Evolutionary conservation across 1,140 invertebrate species (phyloP).

Genomic region (Drosophila kanapiae): DNA sequence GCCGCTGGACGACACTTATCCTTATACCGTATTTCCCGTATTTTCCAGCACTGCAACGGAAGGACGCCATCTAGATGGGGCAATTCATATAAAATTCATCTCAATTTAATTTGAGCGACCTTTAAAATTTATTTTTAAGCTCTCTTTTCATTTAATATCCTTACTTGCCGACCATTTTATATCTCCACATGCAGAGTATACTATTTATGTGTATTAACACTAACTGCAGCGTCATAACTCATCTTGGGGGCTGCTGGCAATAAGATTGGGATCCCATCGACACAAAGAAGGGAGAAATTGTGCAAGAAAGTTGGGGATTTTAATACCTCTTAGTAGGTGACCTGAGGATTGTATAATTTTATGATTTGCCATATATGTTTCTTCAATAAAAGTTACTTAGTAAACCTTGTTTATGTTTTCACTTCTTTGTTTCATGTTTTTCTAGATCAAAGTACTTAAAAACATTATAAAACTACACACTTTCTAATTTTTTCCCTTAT

Average conservation of each 20-base stretch:
- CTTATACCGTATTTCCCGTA: conserved; percentile 27
- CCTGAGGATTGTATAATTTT: not conserved
- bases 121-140: conserved; percentile 35
- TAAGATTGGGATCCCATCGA: conserved; percentile 25
- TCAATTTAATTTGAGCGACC: conserved; percentile 4
- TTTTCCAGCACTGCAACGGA: conserved; percentile 46
- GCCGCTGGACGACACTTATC: conserved; percentile 15
- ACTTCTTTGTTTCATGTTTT: no score
- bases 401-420: no score
- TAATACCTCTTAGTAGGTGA: not conserved
- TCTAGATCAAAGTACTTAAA: no score
- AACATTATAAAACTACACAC: no score
- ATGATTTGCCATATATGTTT: not conserved
- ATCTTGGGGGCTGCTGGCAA: conserved; percentile 17
- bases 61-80: conserved; percentile 39
- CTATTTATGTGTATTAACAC: not conserved
- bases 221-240: conserved; percentile 45
- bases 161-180: not conserved
- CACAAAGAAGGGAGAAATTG: not conserved
- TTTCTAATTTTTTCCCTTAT: not conserved
- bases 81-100: conserved; percentile 43
- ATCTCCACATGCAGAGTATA: conserved; percentile 3
- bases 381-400: not conserved
- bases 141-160: conserved; percentile 9
- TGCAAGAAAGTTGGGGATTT: not conserved